Evolutionary conservation across 2,888 invertebrate genomes (phyloP), one percentile per base, ranked within the genome.

Genomic region (Aphodius sticticus): DNA sequence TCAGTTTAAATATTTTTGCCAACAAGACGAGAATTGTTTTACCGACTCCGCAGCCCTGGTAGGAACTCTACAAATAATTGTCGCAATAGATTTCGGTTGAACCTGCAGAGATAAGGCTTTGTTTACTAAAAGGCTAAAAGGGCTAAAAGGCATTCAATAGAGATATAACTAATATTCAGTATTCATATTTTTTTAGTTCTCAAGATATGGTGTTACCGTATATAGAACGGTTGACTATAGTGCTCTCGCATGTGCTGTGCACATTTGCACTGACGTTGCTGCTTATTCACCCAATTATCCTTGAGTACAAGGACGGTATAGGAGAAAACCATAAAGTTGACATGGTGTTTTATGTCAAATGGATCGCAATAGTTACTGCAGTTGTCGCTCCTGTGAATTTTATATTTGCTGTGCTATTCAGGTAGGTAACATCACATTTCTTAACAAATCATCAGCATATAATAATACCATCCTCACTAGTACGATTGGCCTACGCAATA

Each of bases 371-470:
- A 12, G 74, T 74, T 35, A 74, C 74, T 36, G 6, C 26, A 26
- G 36, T 74, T 16, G 74, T 74, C 6, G 74, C 74, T 74, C 74
- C 74, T 7, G 26, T 74, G 35, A 74, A 74, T 74, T 74, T 36
- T 74, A 2, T 74, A 12, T 74, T 74, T 36, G 26, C 74, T 74
- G 35, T 35, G 6, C 35, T 74, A 14, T 35, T 74, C 14, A 16
- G 36, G 74, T 74, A 74, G 35, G 74, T 15, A 16, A 72, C 1
- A 16, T 6, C 35, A 72, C 14, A 2, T 26, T 35, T 6, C n/a
- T 70, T 16, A 14, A 12, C n/a, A 7, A 70, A 70, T 70, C 14
- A 4, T 14, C 14, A 70, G 14, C 14, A n/a, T 3, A n/a, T 26
- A 26, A 26, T 26, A 26, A 26, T 26, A 26, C 1, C 26, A 26